Evolutionary conservation across 2,113 vertebrate species (phyloP), one percentile per base, ranked within the genome.

Genomic region (Picathartes gymnocephalus): DNA sequence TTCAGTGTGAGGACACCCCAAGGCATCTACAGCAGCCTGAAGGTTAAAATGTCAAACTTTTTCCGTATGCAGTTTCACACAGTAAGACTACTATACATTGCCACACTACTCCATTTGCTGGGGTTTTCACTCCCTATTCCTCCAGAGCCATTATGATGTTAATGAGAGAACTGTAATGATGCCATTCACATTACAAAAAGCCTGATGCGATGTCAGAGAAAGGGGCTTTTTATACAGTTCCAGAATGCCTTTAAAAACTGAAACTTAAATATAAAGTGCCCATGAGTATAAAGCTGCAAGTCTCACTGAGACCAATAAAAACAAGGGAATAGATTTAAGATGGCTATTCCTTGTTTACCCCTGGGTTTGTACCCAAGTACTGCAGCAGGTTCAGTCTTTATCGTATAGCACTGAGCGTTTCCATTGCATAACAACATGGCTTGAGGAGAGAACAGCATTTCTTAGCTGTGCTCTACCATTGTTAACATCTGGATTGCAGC

Each of bases 161-260:
- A 97, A 98, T 79, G 96, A 97, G 96, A 84, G 95, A 95, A 90
- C 95, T 84, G 86, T 95, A 96, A 97, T 88, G 96, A 97, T 96
- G 96, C 96, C 95, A 96, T 96, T 97, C 96, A 97, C 95, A 83
- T 92, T 92, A 94, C 58, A 95, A 97, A 91, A 91, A 96, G 94
- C 82, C 82, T 86, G 92, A 84, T 96, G 86, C 42, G 4, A 92
- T 77, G 86, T 90, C 95, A 96, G 88, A 95, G 93, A 96, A 97
- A 97, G 93, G 83, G 53, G 86, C 94, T 95, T 86, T 97, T 97
- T 96, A 94, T 95, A 78, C 93, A 71, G 45, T 80, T 96, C 92
- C 85, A 95, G 95, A 92, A 94, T 50, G 93, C 90, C 79, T 93
- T 76, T 88, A 80, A 95, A 93, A 96, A 14, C 62, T 74, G 54